Percentiles rank a stretch among this genome's conserved stretches.
Evolutionary conservation across 2,888 invertebrate species (phyloP).

Genomic region (Amiota minor): DNA sequence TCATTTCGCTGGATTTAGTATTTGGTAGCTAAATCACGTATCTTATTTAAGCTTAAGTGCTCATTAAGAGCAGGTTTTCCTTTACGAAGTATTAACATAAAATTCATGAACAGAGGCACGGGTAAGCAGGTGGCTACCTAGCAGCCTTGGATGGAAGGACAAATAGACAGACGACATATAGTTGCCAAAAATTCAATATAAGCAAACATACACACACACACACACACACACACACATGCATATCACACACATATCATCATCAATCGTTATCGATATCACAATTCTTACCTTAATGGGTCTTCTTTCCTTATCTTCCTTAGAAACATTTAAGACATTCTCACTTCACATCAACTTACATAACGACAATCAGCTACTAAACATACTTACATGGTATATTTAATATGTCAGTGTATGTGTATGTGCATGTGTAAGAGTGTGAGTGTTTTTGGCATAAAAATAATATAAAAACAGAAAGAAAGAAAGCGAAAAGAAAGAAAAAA

Average conservation of each 20-base stretch:
- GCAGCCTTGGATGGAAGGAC: not conserved
- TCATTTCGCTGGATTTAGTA: conserved; percentile 45
- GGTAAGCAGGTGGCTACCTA: not conserved
- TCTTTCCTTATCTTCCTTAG: not conserved
- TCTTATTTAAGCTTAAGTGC: conserved; percentile 70
- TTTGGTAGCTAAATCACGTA: conserved; percentile 67
- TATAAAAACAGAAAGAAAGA: conserved; percentile 64
- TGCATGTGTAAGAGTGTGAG: not conserved
- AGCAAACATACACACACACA: conserved; percentile 39
- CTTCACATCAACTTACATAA: conserved; percentile 45
- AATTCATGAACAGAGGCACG: conserved; percentile 38
- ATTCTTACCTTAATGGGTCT: conserved; percentile 58
- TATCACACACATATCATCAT: conserved; percentile 46
- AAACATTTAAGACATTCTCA: conserved; percentile 23
- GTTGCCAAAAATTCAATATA: conserved; percentile 33
- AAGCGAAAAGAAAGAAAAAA: conserved; percentile 65
- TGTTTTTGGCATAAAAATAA: conserved; percentile 60
- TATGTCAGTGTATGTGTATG: not conserved
- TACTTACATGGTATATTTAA: conserved; percentile 41
- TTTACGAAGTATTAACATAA: conserved; percentile 61
- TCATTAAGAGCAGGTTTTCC: conserved; percentile 65
- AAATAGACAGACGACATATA: conserved; percentile 31
- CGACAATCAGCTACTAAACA: conserved; percentile 53
- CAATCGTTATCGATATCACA: conserved; percentile 67
- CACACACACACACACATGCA: conserved; percentile 25